Base-by-base conservation (phyloP, 30 jellyfish, hydroid and myxozoan species). In the Rhopilema esculentum region DNA sequence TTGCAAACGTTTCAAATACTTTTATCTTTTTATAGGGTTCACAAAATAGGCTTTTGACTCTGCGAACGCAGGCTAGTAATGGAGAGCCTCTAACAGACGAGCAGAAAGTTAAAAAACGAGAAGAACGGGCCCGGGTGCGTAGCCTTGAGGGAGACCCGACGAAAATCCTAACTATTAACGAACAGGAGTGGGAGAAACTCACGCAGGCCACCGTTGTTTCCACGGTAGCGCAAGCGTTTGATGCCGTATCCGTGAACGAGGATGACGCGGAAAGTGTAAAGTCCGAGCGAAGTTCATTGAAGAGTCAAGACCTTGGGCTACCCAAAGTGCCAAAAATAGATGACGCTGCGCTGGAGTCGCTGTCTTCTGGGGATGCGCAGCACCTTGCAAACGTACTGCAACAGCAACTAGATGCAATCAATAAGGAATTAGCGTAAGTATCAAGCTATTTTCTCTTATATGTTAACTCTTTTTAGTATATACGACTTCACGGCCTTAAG, bases 341-440 rank as follows among this genome's bases (percentile, higher is more conserved):
- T 24, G 92, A 86, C 51, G 97, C 90, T 50, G 71, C 96, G 29
- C 67, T 91, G 79, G 98, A 92, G 75, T 23, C 91, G 64, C 84
- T 92, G 67, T 79, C 93, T 32, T 85, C 98, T 40, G 92, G 91
- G 27, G 98, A 92, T 80, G 98, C 98, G 33, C 98, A 92, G 75
- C 90, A 82, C 23, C 67, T 92, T 20, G 98, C 98, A 32, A 92
- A 83, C 66, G 91, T 92, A 21, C 57, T 92, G 64, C 98, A 92
- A 73, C 85, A 87, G 31, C 98, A 92, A 31, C 86, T 92, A 52
- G 96, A 92, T 52, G 98, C 98, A 16, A 92, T 92, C 69, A 92
- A 92, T 64, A 88, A 92, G 27, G 98, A 92, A 64, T 74, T 92
- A 31, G 98, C 92, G 98, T 92, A 73, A 72, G 98, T 79, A 23